Evolutionary conservation across 2,113 vertebrate species (phyloP).

Genomic region (Embiotoca jacksoni): DNA sequence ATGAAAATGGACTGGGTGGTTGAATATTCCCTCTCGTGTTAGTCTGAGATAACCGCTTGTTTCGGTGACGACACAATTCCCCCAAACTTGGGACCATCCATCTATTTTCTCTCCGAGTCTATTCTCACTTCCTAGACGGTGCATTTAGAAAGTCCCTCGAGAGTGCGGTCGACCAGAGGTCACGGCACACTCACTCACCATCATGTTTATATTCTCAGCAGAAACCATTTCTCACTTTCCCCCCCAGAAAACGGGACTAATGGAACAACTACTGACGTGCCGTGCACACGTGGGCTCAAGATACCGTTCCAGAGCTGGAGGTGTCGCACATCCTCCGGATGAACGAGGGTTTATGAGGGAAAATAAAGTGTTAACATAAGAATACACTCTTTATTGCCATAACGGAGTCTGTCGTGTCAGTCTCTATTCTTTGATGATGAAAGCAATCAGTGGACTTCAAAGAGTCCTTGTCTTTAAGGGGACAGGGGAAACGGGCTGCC

Average conservation of each 20-base stretch:
- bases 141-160: slow-evolving; percentile 15
- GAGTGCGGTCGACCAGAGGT: slow-evolving; percentile 23
- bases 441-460: slow-evolving; percentile 78
- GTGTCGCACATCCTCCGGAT: not conserved
- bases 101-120: not conserved
- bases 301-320: slow-evolving; percentile 28
- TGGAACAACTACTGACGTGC: slow-evolving; percentile 20
- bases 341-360: slow-evolving; percentile 5
- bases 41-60: not conserved
- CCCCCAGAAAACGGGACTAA: slow-evolving; percentile 15
- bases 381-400: slow-evolving; percentile 62
- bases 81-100: slow-evolving; percentile 5
- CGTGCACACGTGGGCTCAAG: slow-evolving; percentile 37
- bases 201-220: slow-evolving; percentile 46
- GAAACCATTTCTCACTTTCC: slow-evolving; percentile 25
- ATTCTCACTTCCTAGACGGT: slow-evolving; percentile 23
- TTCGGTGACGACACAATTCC: not conserved
- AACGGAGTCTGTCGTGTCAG: slow-evolving; percentile 54
- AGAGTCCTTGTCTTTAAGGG: slow-evolving; percentile 67
- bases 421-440: slow-evolving; percentile 84
- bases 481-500: slow-evolving; percentile 32
- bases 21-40: not conserved
- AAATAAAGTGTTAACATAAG: slow-evolving; percentile 56
- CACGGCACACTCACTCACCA: slow-evolving; percentile 24
- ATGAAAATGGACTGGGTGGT: not conserved